These are phyloP conservation scores for Chrysodeixis includens DNA, from an alignment of 2,888 invertebrate species.

Conservation along the genomic window DNA sequence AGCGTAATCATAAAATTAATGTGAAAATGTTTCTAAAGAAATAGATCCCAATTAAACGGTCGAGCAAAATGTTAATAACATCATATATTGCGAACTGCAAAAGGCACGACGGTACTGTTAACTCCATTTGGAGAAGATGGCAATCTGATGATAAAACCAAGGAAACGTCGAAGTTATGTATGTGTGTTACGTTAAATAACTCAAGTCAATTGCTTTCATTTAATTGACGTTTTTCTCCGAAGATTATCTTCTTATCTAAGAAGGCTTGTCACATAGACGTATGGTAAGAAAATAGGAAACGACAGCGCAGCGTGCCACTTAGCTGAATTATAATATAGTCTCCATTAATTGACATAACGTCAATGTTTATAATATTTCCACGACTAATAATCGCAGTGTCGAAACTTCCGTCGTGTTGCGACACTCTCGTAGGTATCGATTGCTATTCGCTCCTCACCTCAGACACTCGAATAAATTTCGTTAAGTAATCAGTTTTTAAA, in stretches of 20 bases:
- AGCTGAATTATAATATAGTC: slow-evolving; percentile 62
- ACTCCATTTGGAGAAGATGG: slow-evolving; percentile 1
- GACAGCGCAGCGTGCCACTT: slow-evolving; percentile 59
- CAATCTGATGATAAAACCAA: slow-evolving; percentile 4
- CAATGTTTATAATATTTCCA: slow-evolving; percentile 74
- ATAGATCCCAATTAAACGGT: neutral
- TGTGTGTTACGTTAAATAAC: slow-evolving; percentile 11
- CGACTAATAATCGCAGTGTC: slow-evolving; percentile 72
- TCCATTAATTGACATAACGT: slow-evolving; percentile 75
- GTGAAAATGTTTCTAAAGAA: neutral
- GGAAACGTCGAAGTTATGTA: slow-evolving; percentile 9
- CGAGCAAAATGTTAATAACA: slow-evolving; percentile 2
- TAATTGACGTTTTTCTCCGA: neutral
- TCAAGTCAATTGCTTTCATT: slow-evolving; percentile 2
- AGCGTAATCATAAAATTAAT: neutral
- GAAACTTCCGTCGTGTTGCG: slow-evolving; percentile 84
- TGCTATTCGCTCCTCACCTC: slow-evolving; percentile 79
- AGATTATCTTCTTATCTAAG: neutral
- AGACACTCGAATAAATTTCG: slow-evolving; percentile 80
- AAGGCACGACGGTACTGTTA: slow-evolving; percentile 2
- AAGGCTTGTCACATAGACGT: slow-evolving; percentile 14
- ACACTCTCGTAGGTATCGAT: slow-evolving; percentile 75
- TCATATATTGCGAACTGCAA: neutral
- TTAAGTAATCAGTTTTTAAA: slow-evolving; percentile 75
- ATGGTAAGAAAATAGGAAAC: slow-evolving; percentile 51